Percentiles rank a stretch among this genome's conserved stretches.
These are phyloP conservation scores for Hippoglossus stenolepis DNA, from an alignment of 2,113 vertebrate species.

Conservation along the genomic window DNA sequence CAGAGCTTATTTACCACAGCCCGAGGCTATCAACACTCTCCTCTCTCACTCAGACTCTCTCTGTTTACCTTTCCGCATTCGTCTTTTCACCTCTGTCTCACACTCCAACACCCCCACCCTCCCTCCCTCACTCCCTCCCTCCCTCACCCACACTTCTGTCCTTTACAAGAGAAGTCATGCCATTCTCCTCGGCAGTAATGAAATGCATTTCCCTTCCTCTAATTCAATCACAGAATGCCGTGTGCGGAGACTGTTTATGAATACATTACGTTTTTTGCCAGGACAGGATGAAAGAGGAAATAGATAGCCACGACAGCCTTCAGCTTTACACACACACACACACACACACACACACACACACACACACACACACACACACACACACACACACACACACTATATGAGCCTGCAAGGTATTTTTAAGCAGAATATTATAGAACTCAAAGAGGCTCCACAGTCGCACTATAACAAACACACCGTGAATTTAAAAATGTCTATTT, in stretches of 20 bases:
- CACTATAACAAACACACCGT: background rate
- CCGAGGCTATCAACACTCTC: slow-evolving; percentile 46
- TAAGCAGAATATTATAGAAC: slow-evolving; percentile 1
- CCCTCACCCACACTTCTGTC: slow-evolving; percentile 21
- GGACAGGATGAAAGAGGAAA: slow-evolving; percentile 30
- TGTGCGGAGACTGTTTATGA: slow-evolving; percentile 25
- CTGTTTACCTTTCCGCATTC: slow-evolving; percentile 20
- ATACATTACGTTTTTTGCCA: slow-evolving; percentile 43
- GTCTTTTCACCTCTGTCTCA: slow-evolving; percentile 10
- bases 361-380: background rate
- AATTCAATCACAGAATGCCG: slow-evolving; percentile 41
- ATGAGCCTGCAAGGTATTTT: background rate
- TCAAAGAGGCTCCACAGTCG: background rate
- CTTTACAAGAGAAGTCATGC: slow-evolving; percentile 23
- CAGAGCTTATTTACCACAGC: slow-evolving; percentile 58
- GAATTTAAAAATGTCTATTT: background rate
- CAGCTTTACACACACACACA: slow-evolving; percentile 15
- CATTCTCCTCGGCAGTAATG: slow-evolving; percentile 39
- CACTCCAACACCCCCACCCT: background rate
- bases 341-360: too few species aligned
- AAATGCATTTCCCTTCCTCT: slow-evolving; percentile 34
- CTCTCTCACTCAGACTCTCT: background rate
- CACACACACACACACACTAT: background rate
- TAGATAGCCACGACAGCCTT: slow-evolving; percentile 38
- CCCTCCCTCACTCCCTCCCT: background rate